Evolutionary conservation across 2,888 invertebrate species (phyloP), one percentile per base, ranked within the genome.

Genomic region (Portevinia maculata): DNA sequence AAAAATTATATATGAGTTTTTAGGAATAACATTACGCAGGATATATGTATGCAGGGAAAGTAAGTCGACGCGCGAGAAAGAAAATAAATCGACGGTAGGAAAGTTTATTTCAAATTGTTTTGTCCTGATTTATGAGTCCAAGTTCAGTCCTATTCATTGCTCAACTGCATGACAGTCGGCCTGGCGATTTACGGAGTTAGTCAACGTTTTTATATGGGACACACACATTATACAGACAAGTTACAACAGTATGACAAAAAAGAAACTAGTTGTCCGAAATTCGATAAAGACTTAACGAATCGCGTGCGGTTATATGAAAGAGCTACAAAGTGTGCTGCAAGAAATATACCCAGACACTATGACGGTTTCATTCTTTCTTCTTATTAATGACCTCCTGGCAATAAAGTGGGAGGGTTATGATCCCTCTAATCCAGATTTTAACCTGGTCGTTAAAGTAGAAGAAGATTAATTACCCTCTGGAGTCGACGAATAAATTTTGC

Each of bases 61-160:
- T 11, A 6, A n/a, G 44, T n/a, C 19, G 41, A 17, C 1, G 24
- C 1, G 24, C 17, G 48, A 39, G 28, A 55, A 55, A 11, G 46
- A 41, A 69, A 60, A 52, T 34, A 59, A 74, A 30, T 62, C 50
- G 65, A 50, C 62, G 75, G 52, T 65, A 48, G 64, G 55, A 83
- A 78, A 83, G 46, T 84, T 75, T 71, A 84, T 75, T 70, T 57
- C 57, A 84, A 84, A 84, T 84, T 84, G 79, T 84, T 84, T 75
- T 79, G 79, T 76, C 84, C 84, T 84, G 84, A 84, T 84, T 84
- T 84, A 84, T 84, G 84, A 81, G 75, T 46, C 79, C 52, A 64
- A 73, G 78, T 67, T 83, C 55, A 62, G 62, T 73, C 62, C 67
- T 71, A 71, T 62, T 78, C 78, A 71, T 65, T 78, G 71, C 59